Evolutionary conservation across 2,113 vertebrate species (phyloP).

Genomic region (Clupea harengus): DNA sequence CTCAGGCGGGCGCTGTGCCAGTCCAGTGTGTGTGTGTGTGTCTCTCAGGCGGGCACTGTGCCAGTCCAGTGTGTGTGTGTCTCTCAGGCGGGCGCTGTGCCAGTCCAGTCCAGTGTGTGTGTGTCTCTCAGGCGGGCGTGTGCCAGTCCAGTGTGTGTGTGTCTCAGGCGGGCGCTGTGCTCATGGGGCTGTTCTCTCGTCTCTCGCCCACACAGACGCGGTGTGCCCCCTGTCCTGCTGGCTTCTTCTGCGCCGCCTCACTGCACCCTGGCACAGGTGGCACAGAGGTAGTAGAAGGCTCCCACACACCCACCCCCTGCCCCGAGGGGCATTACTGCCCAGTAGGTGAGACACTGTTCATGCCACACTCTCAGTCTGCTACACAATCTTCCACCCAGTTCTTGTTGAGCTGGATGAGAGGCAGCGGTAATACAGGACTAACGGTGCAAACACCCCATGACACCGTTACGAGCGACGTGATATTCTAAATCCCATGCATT

Average conservation of each 20-base stretch:
- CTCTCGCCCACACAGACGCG: conserved; percentile 55
- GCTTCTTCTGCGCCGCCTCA: conserved; percentile 70
- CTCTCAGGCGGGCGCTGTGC: no score
- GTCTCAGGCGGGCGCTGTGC: no score
- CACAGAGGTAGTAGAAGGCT: conserved; percentile 54
- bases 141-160: neutral
- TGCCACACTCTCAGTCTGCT: no score
- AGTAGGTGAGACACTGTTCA: conserved; percentile 48
- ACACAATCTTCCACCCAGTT: no score
- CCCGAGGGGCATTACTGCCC: conserved; percentile 76
- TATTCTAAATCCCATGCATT: no score
- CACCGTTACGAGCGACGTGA: no score
- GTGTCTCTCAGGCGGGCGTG: neutral
- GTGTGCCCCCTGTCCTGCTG: conserved; percentile 75
- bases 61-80: neutral
- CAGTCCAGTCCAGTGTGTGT: neutral
- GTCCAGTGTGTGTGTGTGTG: no score
- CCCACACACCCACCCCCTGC: conserved; percentile 63
- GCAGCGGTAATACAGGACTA: no score
- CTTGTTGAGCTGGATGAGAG: no score
- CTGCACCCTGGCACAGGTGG: conserved; percentile 53
- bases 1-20: no score
- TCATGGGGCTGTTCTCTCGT: neutral
- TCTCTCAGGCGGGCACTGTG: no score
- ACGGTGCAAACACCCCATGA: no score